Evolutionary conservation across 2,797 vertebrate species (phyloP), one percentile per base, ranked within the genome.

Genomic region (Echiichthys vipera): DNA sequence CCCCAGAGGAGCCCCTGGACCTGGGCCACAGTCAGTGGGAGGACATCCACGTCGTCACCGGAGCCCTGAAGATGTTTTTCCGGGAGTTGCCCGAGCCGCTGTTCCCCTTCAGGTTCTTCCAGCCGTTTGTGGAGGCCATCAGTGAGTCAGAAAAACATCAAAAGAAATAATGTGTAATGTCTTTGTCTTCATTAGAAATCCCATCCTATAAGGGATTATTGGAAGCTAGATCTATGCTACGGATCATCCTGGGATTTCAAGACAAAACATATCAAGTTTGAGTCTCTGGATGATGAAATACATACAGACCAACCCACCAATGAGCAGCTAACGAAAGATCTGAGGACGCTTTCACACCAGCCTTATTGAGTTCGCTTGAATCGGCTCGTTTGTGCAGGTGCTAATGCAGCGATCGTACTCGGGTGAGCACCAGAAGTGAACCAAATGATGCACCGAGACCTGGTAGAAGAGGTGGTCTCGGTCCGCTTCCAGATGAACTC

Each of bases 41-140:
- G 94, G 98, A 99, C 95, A 95, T 99, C 94, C 97, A 99, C 78
- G 97, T 99, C 84, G 95, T 99, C 95, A 98, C 97, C 66, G 98
- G 97, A 93, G 97, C 97, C 87, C 96, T 99, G 88, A 99, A 99
- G 95, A 95, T 99, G 98, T 99, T 99, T 95, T 98, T 98, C 95
- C 95, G 97, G 84, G 97, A 98, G 93, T 95, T 98, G 89, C 96
- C 97, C 71, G 97, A 99, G 90, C 98, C 97, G 12, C 95, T 98
- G 89, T 97, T 99, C 88, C 98, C 97, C 85, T 97, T 96, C 93
- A 91, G 93, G 84, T 95, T 94, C 95, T 99, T 98, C 92, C 95
- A 97, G 89, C 92, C 64, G 54, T 96, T 98, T 93, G 95, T 98
- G 89, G 96, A 97, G 77, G 95, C 96, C 42, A 93, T 97, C 94